These are phyloP conservation scores for Trigoniulus corallinus DNA, from an alignment of 1,140 invertebrate species.

Conservation along the genomic window DNA sequence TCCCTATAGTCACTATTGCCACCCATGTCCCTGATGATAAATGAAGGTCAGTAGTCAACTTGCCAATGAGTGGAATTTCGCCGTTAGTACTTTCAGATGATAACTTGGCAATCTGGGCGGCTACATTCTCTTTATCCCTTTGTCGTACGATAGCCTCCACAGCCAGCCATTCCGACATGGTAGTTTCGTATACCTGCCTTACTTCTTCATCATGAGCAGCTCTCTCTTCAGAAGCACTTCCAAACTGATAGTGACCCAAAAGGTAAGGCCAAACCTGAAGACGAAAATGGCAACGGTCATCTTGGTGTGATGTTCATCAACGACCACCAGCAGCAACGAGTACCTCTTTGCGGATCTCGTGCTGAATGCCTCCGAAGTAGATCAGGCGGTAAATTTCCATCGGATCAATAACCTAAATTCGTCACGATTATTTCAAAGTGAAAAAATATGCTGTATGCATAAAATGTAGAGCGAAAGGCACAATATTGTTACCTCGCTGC, in stretches of 20 bases:
- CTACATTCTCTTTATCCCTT: slow-evolving; percentile 51
- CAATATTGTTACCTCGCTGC: too few relatives aligned
- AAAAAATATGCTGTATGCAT: not conserved
- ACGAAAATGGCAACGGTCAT: slow-evolving; percentile 18
- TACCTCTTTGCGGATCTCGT: slow-evolving; percentile 56
- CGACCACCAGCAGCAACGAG: too few relatives aligned
- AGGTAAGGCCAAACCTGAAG: slow-evolving; percentile 90
- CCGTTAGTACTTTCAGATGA: slow-evolving; percentile 35
- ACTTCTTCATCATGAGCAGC: slow-evolving; percentile 45
- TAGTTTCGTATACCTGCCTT: slow-evolving; percentile 61
- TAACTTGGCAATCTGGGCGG: slow-evolving; percentile 38
- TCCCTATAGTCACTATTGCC: too few relatives aligned
- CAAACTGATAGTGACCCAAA: slow-evolving; percentile 68
- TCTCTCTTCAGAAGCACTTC: slow-evolving; percentile 49
- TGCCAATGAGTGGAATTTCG: slow-evolving; percentile 27
- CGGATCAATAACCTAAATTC: slow-evolving; percentile 4
- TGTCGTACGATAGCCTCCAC: slow-evolving; percentile 81
- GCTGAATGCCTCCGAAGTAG: slow-evolving; percentile 71
- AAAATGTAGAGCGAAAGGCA: not conserved
- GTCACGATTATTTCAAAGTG: not conserved
- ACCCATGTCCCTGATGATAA: too few relatives aligned
- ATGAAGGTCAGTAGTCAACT: too few relatives aligned
- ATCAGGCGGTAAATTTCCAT: slow-evolving; percentile 58
- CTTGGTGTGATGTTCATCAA: not conserved
- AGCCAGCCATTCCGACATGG: slow-evolving; percentile 84